These are phyloP conservation scores for Apodemia mormo DNA, from an alignment of 2,888 invertebrate species.

Conservation along the genomic window DNA sequence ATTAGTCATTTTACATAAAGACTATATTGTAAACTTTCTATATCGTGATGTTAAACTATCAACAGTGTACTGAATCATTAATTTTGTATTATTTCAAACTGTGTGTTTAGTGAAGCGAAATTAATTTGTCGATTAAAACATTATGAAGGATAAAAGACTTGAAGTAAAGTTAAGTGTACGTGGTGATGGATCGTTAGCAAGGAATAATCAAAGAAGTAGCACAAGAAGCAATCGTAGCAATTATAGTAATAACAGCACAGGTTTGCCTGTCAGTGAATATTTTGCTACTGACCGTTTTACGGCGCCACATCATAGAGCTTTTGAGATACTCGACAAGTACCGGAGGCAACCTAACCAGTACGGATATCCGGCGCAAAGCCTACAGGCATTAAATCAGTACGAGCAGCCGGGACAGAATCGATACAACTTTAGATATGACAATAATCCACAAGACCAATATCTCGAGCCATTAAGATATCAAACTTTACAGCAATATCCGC, in stretches of 20 bases:
- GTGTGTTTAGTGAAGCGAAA: conserved; percentile 22
- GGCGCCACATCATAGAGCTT: conserved; percentile 65
- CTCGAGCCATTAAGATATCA: conserved; percentile 47
- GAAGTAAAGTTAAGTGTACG: conserved; percentile 75
- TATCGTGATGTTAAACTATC: conserved; percentile 45
- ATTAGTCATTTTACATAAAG: conserved; percentile 65
- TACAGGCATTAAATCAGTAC: conserved; percentile 65
- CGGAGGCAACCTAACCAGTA: conserved; percentile 59
- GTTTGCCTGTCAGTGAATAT: conserved; percentile 68
- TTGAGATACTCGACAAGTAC: conserved; percentile 67
- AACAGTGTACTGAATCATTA: conserved; percentile 15
- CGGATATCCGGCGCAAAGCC: conserved; percentile 70
- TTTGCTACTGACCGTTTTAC: conserved; percentile 69
- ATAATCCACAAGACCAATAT: conserved; percentile 48
- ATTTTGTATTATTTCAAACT: conserved; percentile 19
- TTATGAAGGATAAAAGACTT: conserved; percentile 74
- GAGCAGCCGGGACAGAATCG: conserved; percentile 49
- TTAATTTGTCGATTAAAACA: conserved; percentile 41
- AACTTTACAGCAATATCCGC: conserved; percentile 44
- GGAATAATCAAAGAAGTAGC: conserved; percentile 67
- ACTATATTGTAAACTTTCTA: conserved; percentile 66
- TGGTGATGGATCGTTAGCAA: conserved; percentile 70
- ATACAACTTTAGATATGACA: conserved; percentile 46
- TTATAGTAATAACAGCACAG: conserved; percentile 55
- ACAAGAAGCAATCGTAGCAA: conserved; percentile 67